Base-by-base conservation (phyloP, 1,140 invertebrate genomes). In the Calosoma granatense region DNA sequence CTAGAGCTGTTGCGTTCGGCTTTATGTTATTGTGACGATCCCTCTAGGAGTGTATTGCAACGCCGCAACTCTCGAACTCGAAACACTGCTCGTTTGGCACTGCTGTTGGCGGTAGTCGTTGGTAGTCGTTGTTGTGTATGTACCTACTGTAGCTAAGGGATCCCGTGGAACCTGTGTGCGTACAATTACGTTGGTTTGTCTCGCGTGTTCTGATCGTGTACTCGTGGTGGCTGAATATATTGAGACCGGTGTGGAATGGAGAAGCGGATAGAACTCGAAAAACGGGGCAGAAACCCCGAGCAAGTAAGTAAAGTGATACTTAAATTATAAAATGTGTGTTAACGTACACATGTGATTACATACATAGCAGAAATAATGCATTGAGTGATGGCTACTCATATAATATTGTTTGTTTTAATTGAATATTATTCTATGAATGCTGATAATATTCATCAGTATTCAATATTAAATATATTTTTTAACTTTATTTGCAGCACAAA, bases 251-350 rank as follows among this genome's bases (percentile, higher is more conserved):
- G 41, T 47, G 41, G 53, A 71, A 94, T 95, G 91, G 91, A 94
- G 79, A 94, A 94, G 70, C 83, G 92, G 75, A 86, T 94, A 80
- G 86, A 89, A 68, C 81, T 94, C 67, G 91, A 94, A 76, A 86
- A 88, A 75, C 78, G 90, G 65, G 90, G 90, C 71, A 85, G 83
- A 70, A 84, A 80, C 70, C 83, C 89, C 62, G 83, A 80, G 68
- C 81, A 91, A 79, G 92, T 94, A 81, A 85, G 84, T 76, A 66
- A 11, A 47, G 9, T 47, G 17, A 3, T 4, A 12, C 9, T 12
- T 47, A 47, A 11, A 47, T 47, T 47, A 47, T 47, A 9, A 47
- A 47, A 47, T 47, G 41, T 17, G 17, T 47, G 41, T 47, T 47
- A 47, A 47, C 41, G 41, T 47, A 47, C 41, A 47, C 41, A 47